phyloP scores from a whole-genome alignment of 2,113 vertebrate genomes.

The Fregetta grallaria region DNA sequence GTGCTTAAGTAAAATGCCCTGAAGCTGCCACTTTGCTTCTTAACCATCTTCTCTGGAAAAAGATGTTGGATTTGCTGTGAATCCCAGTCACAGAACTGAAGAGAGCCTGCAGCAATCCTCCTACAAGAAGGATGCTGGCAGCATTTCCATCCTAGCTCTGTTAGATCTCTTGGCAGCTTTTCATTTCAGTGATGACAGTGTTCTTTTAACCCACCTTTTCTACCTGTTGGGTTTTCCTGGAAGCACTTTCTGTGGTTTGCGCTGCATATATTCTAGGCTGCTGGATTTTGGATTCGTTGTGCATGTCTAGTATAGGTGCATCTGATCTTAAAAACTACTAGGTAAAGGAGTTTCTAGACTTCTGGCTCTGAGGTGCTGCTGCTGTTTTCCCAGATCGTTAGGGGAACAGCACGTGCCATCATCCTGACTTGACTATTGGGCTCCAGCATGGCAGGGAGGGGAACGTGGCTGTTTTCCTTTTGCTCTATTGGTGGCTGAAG shows the following conservation, averaged over 20 bases:
- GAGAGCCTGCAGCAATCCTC: neutral
- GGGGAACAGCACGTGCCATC: neutral
- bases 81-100: neutral
- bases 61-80: neutral
- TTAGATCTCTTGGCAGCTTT: constrained; percentile 25
- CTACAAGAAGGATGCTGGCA: neutral
- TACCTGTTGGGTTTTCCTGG: constrained; percentile 25
- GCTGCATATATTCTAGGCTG: neutral
- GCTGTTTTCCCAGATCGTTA: neutral
- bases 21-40: constrained; percentile 6
- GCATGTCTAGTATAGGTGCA: neutral
- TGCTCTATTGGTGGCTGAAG: neutral
- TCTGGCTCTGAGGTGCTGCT: neutral
- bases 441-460: neutral
- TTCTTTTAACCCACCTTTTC: neutral
- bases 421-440: neutral
- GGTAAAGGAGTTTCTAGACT: neutral
- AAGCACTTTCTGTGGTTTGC: neutral
- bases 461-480: neutral
- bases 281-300: neutral
- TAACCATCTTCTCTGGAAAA: neutral
- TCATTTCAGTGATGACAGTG: neutral
- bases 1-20: constrained; percentile 20
- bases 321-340: neutral
- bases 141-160: neutral